A percentile compares a stretch with the other conserved stretches of the same genome.
phyloP scores from a whole-genome alignment of 1,140 invertebrate species.

The Medauroidea extradentata region DNA sequence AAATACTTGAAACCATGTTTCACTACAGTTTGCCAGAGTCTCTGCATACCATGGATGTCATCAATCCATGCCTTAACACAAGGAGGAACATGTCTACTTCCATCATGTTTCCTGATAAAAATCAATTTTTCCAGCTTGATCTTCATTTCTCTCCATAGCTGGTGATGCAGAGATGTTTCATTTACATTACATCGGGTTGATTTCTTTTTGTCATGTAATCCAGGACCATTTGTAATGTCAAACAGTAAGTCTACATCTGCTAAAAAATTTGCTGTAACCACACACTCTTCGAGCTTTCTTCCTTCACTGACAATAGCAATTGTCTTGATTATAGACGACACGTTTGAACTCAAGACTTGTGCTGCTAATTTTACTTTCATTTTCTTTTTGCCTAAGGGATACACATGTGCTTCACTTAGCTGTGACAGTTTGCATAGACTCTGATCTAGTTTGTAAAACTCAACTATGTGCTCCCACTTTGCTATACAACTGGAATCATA shows the following conservation, averaged over 20 bases:
- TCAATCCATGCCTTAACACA: constrained; percentile 33
- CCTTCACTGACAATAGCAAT: constrained; percentile 16
- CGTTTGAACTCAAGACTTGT: constrained; percentile 28
- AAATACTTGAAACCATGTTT: constrained; percentile 13
- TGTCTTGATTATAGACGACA: constrained; percentile 21
- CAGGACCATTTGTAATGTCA: constrained; percentile 31
- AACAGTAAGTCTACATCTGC: constrained; percentile 29
- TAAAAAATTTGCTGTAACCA: constrained; percentile 23
- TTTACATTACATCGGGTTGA: too few species aligned
- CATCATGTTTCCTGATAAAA: constrained; percentile 9
- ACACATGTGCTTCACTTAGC: too few species aligned
- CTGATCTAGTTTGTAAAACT: too few species aligned
- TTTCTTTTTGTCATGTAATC: background rate
- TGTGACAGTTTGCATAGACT: too few species aligned
- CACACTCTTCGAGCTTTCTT: constrained; percentile 20
- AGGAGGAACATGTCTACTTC: constrained; percentile 14
- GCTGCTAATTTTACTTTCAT: constrained; percentile 31
- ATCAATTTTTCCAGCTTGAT: background rate
- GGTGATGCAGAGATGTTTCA: too few species aligned
- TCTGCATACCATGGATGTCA: constrained; percentile 21
- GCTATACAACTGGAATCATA: too few species aligned
- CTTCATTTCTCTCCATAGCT: too few species aligned
- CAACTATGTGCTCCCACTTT: too few species aligned
- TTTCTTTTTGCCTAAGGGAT: constrained; percentile 17
- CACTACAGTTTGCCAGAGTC: constrained; percentile 26